Evolutionary conservation across 2,113 vertebrate species (phyloP), one percentile per base, ranked within the genome.

Genomic region (Lepus americanus): DNA sequence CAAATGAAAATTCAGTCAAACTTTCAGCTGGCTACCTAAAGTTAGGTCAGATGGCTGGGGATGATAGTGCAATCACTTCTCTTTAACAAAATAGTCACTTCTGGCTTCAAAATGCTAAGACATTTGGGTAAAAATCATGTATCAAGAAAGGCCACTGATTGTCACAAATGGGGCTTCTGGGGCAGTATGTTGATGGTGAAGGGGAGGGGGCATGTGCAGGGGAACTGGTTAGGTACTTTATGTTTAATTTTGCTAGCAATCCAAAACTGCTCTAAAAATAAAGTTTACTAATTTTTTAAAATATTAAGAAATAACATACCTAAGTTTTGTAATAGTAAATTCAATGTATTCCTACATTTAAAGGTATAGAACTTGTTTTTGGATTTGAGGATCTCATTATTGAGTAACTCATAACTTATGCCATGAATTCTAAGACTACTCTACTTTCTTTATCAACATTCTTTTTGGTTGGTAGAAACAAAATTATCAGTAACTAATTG

Each of bases 351-450:
- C 27, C 59, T 63, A 86, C 10, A 90, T 36, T 70, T 77, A 86
- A 95, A 44, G 77, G 0, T 1, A 23, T 80, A 90, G 66, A n/a
- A 29, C 67, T 53, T 79, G 13, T 69, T 67, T 95, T 79, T 55
- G 6, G 94, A 82, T 96, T 44, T 88, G 27, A 66, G 36, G 3
- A 19, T 76, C 74, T 69, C 31, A n/a, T 14, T 64, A 44, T 53
- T 64, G 33, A 89, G 17, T 67, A 90, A 92, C 20, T 96, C 33
- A 92, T 61, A 89, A 85, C 80, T 87, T 96, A 70, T 95, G 87
- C 51, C 70, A 79, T 81, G 36, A 96, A 87, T 85, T 96, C 95
- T 89, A 87, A 94, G 90, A 95, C 89, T 73, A 33, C 29, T 72
- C 81, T 55, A 25, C 0, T 92, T 95, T 72, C 95, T 92, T 90